These are phyloP conservation scores for Anodontia alba DNA, from an alignment of 2,888 invertebrate species.

Conservation along the genomic window DNA sequence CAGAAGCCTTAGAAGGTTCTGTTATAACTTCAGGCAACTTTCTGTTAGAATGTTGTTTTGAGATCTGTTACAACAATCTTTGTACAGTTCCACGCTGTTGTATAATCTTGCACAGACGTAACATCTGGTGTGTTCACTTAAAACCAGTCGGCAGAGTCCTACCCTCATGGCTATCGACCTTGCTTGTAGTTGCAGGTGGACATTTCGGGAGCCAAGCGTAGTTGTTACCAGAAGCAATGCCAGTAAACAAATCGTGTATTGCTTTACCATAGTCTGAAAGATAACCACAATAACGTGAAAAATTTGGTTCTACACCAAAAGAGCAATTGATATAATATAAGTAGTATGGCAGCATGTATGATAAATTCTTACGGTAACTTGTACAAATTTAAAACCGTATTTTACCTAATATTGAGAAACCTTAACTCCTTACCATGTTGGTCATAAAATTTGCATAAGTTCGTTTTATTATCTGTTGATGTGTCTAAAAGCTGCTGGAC, in stretches of 20 bases:
- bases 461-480: too few relatives aligned
- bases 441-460: too few relatives aligned
- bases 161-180: constrained; percentile 49
- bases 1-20: too few relatives aligned
- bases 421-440: too few relatives aligned
- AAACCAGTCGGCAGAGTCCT: constrained; percentile 42
- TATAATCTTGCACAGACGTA: constrained; percentile 58
- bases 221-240: neutral
- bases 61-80: constrained; percentile 40
- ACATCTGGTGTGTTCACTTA: constrained; percentile 45
- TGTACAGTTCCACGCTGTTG: constrained; percentile 41
- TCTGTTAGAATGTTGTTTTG: neutral
- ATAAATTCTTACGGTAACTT: too few relatives aligned
- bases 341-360: too few relatives aligned
- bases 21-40: neutral
- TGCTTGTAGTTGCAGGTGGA: neutral
- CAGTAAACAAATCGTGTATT: neutral
- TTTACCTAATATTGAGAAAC: too few relatives aligned
- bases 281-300: too few relatives aligned
- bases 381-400: too few relatives aligned
- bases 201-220: neutral
- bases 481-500: too few relatives aligned
- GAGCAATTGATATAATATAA: too few relatives aligned
- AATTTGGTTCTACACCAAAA: too few relatives aligned
- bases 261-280: constrained; percentile 7